These are phyloP conservation scores for Aplysia californica DNA, from an alignment of 1,140 invertebrate species.

Conservation along the genomic window DNA sequence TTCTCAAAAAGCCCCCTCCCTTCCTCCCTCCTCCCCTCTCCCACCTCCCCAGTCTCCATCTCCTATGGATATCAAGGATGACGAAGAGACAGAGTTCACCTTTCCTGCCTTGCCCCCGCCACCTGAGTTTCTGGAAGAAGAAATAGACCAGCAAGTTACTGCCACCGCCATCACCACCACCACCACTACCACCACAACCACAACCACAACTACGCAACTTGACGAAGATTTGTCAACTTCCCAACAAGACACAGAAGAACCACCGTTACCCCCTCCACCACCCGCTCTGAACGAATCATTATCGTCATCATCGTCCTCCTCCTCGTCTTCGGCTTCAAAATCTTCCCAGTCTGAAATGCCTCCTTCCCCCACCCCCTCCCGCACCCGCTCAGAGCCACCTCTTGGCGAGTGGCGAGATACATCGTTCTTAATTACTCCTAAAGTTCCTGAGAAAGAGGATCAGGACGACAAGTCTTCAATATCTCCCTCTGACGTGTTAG, in stretches of 20 bases:
- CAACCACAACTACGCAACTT: background rate
- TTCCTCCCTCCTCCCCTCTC: background rate
- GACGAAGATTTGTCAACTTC: background rate
- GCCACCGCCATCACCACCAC: background rate
- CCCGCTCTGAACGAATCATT: background rate
- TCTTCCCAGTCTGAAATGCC: background rate
- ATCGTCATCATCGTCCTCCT: too few relatives aligned
- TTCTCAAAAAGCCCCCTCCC: background rate
- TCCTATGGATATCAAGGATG: too few relatives aligned
- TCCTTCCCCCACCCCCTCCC: background rate
- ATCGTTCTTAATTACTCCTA: too few relatives aligned
- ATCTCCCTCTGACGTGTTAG: too few relatives aligned
- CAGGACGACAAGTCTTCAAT: background rate
- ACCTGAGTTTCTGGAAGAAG: too few relatives aligned
- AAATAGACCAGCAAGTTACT: too few relatives aligned
- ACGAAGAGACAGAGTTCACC: too few relatives aligned
- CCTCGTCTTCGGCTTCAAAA: too few relatives aligned
- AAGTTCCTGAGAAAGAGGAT: too few relatives aligned
- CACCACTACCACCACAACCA: background rate
- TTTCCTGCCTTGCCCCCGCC: background rate
- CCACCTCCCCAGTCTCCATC: background rate
- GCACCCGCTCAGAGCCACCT: too few relatives aligned
- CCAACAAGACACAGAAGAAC: background rate
- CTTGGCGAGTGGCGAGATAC: too few relatives aligned
- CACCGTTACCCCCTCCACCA: background rate